Evolutionary conservation across 2,113 vertebrate genomes (phyloP).

Genomic region (Copsychus sechellarum): DNA sequence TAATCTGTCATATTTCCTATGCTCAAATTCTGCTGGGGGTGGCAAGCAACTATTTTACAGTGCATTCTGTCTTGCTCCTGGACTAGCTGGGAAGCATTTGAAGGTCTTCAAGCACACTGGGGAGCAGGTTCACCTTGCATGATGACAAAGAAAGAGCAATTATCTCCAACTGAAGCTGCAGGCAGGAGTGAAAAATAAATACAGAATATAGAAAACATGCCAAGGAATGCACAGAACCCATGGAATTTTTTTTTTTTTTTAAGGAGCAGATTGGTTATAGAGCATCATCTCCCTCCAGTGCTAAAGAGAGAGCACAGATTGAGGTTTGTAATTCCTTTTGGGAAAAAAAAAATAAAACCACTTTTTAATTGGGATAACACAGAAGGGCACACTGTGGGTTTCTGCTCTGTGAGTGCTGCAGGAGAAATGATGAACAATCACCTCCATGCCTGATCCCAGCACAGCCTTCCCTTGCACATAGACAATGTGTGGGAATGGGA

Average conservation of each 20-base stretch:
- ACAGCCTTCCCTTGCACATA: background rate
- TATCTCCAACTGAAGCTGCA: background rate
- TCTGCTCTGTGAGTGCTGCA: background rate
- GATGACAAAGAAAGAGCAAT: background rate
- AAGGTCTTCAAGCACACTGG: background rate
- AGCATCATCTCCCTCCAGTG: background rate
- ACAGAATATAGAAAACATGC: background rate
- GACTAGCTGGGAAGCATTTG: background rate
- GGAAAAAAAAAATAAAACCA: fast-evolving
- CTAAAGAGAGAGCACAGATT: background rate
- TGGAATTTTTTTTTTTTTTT: background rate
- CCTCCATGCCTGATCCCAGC: background rate
- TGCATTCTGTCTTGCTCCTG: background rate
- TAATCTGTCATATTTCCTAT: background rate
- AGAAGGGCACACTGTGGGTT: background rate
- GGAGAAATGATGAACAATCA: background rate
- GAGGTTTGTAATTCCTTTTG: background rate
- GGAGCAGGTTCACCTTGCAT: conserved; percentile 4
- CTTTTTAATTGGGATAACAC: background rate
- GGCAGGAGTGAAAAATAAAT: conserved; percentile 22
- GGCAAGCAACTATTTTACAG: background rate
- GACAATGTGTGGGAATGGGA: background rate
- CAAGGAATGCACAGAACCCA: background rate
- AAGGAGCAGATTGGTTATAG: background rate
- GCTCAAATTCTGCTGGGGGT: background rate